These are phyloP conservation scores for Patagioenas fasciata DNA, from an alignment of 2,113 vertebrate species.

Conservation along the genomic window DNA sequence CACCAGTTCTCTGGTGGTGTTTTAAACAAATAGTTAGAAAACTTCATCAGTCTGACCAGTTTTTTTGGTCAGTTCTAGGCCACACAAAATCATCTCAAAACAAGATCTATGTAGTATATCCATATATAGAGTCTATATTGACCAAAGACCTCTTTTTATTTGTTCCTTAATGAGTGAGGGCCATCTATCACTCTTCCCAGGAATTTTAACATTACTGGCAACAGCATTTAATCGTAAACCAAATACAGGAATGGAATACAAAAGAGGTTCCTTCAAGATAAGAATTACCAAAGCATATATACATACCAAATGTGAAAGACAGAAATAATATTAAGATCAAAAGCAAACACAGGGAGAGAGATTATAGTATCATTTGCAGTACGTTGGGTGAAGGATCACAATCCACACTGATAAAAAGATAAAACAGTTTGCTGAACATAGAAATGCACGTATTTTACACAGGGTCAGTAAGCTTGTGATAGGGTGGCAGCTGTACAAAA, in stretches of 20 bases:
- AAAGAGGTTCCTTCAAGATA: constrained; percentile 14
- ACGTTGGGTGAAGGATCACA: neutral
- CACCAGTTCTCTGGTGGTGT: neutral
- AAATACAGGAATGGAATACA: constrained; percentile 26
- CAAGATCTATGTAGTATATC: neutral
- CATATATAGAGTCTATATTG: neutral
- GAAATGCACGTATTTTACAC: neutral
- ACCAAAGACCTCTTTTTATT: neutral
- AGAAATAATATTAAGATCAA: neutral
- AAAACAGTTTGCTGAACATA: neutral
- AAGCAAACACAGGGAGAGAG: neutral
- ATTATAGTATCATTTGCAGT: neutral
- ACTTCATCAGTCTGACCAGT: neutral
- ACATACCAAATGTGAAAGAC: constrained; percentile 42
- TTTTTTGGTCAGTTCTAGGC: neutral
- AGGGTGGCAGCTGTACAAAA: neutral
- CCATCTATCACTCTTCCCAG: neutral
- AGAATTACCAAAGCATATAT: constrained; percentile 58
- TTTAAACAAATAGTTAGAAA: neutral
- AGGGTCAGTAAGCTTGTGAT: neutral
- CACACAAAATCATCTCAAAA: neutral
- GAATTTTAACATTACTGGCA: neutral
- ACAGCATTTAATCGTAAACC: constrained; percentile 60
- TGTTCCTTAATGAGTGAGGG: neutral
- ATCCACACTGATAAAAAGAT: neutral